Evolutionary conservation across 2,113 vertebrate genomes (phyloP).

Genomic region (Capra hircus): DNA sequence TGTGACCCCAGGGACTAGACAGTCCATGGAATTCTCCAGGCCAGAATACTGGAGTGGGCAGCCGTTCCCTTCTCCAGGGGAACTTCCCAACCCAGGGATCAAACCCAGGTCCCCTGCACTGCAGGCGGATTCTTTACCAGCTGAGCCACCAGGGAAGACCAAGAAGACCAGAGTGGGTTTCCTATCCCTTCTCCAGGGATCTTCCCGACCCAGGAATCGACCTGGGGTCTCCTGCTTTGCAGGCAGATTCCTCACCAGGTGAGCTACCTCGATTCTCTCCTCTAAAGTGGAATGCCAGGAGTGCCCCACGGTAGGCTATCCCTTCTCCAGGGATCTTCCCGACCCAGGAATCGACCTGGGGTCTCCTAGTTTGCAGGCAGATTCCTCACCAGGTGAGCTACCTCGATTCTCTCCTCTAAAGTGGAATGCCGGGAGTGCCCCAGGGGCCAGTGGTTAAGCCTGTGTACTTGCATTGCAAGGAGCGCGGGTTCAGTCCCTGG

Average conservation of each 20-base stretch:
- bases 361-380: background rate
- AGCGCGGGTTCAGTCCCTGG: background rate
- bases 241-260: background rate
- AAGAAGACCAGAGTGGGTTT: background rate
- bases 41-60: background rate
- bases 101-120: rapidly evolving
- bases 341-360: background rate
- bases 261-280: background rate
- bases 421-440: background rate
- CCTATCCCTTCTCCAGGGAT: background rate
- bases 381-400: too few relatives aligned
- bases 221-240: too few relatives aligned
- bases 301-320: too few relatives aligned
- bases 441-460: background rate
- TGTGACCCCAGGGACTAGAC: background rate
- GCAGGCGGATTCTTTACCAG: background rate
- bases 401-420: background rate
- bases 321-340: background rate
- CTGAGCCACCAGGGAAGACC: background rate
- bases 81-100: background rate
- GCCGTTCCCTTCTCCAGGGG: background rate
- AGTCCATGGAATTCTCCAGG: background rate
- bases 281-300: too few relatives aligned
- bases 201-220: background rate
- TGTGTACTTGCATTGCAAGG: background rate